Conservation (phyloP, 2,797 vertebrate species). For the Galagoides demidoff region DNA sequence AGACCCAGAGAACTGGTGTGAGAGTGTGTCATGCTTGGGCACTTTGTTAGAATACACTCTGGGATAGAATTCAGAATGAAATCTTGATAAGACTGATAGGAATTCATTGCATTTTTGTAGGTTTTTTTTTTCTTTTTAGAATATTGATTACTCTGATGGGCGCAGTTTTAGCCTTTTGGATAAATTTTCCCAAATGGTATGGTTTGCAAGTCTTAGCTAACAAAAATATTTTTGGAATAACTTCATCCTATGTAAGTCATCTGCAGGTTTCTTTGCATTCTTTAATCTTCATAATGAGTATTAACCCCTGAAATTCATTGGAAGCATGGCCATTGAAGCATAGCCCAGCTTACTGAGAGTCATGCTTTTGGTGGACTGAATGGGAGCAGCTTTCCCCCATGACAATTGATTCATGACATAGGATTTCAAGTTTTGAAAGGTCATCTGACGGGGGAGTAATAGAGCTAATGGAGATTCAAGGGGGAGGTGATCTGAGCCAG, state of each 20-base stretch:
- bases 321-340: not conserved
- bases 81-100: not conserved
- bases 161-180: constrained; percentile 36
- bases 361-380: not conserved
- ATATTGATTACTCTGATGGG: constrained; percentile 61
- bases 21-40: not conserved
- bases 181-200: constrained; percentile 37
- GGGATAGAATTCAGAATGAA: not conserved
- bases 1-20: not conserved
- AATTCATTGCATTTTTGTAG: not conserved
- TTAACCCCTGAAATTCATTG: not conserved
- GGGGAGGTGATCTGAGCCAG: not conserved
- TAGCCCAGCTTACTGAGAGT: not conserved
- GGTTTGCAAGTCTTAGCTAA: constrained; percentile 46
- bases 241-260: not conserved
- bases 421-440: constrained; percentile 43
- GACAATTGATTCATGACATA: not conserved
- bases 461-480: not conserved
- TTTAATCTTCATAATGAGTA: not conserved
- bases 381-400: not conserved
- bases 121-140: constrained; percentile 24
- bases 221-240: not conserved
- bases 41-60: not conserved
- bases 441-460: not conserved
- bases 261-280: not conserved